phyloP scores from a whole-genome alignment of 1,140 invertebrate species.

The Paraescarpia echinospica region DNA sequence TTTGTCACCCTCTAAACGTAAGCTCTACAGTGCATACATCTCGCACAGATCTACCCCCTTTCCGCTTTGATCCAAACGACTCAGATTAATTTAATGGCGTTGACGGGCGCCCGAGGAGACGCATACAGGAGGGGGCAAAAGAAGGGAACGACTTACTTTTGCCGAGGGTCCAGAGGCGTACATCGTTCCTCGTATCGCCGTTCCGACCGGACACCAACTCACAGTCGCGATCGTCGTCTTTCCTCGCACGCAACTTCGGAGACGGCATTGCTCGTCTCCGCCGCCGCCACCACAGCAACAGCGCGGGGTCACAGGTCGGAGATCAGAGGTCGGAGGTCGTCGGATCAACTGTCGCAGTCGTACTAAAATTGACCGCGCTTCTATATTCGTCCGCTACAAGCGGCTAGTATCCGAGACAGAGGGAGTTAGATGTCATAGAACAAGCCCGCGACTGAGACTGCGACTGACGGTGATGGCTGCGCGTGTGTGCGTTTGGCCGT shows the following conservation, averaged over 20 bases:
- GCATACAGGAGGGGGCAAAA: neutral
- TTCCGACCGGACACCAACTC: neutral
- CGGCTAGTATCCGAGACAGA: neutral
- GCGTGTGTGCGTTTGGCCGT: neutral
- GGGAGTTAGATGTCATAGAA: neutral
- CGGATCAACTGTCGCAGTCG: neutral
- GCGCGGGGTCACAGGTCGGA: neutral
- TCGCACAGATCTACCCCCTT: neutral
- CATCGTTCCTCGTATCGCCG: neutral
- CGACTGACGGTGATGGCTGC: too few species aligned
- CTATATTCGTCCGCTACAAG: neutral
- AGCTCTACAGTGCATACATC: neutral
- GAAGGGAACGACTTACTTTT: constrained; percentile 6
- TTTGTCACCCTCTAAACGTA: neutral
- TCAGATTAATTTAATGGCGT: neutral
- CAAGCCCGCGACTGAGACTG: neutral
- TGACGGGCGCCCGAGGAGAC: neutral
- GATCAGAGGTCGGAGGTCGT: neutral
- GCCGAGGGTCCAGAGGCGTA: neutral
- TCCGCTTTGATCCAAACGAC: neutral
- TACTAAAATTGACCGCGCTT: neutral
- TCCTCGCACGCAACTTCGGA: neutral
- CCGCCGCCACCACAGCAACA: neutral
- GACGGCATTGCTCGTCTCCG: neutral
- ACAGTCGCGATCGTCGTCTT: neutral